Percentiles rank a stretch among this genome's conserved stretches.
These are phyloP conservation scores for Pavo muticus DNA, from an alignment of 2,113 vertebrate genomes.

Conservation along the genomic window DNA sequence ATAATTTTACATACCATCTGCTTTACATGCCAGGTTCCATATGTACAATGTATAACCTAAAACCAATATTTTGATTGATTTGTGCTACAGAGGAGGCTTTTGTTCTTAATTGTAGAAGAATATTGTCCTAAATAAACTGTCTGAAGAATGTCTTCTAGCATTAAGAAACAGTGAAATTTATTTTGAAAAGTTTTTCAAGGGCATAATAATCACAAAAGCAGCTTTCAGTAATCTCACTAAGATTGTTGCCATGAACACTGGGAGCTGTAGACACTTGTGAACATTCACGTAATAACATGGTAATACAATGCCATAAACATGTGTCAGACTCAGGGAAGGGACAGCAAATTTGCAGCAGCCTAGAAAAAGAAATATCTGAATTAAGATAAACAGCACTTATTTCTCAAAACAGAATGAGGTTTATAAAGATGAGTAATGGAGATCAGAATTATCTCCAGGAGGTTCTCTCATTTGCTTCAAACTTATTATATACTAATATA, in stretches of 20 bases:
- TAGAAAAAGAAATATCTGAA: not conserved
- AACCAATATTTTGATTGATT: conserved; percentile 63
- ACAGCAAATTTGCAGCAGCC: not conserved
- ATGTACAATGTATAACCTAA: conserved; percentile 62
- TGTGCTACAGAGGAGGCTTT: conserved; percentile 57
- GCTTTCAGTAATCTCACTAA: not conserved
- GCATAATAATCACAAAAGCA: not conserved
- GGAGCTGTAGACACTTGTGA: not conserved
- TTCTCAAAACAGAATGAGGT: not conserved
- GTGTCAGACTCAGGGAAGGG: not conserved
- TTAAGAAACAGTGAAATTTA: not conserved
- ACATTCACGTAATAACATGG: not conserved
- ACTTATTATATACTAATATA: not conserved
- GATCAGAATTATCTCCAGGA: not conserved
- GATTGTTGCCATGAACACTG: not conserved
- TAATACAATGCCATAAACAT: not conserved
- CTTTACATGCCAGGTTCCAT: conserved; percentile 69
- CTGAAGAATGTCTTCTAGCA: not conserved
- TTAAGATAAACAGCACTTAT: not conserved
- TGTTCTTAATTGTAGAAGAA: conserved; percentile 56
- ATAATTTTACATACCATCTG: conserved; percentile 73
- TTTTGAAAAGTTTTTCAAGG: not conserved
- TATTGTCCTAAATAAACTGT: conserved; percentile 9
- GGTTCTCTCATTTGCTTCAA: not conserved
- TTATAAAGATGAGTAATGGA: not conserved